A percentile compares a stretch with the other conserved stretches of the same genome.
phyloP scores from a whole-genome alignment of 2,113 vertebrate genomes.

The Pelecanus crispus region DNA sequence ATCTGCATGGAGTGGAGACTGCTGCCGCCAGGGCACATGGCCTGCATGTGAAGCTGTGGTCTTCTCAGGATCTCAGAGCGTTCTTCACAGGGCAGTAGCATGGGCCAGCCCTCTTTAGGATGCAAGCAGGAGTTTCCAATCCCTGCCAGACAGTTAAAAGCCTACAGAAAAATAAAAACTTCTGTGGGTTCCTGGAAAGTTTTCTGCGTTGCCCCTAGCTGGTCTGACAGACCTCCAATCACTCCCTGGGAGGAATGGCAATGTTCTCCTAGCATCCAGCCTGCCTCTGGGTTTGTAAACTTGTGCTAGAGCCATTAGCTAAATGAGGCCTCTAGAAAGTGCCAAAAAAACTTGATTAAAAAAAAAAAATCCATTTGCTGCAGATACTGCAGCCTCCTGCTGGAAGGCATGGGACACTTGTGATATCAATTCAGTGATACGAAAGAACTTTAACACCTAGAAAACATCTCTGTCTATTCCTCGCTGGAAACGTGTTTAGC shows the following conservation, averaged over 20 bases:
- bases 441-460: slow-evolving; percentile 5
- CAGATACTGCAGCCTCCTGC: neutral
- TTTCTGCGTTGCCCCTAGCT: slow-evolving; percentile 31
- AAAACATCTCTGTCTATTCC: slow-evolving; percentile 15
- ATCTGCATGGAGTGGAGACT: neutral
- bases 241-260: neutral
- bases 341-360: neutral
- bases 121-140: slow-evolving; percentile 43
- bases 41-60: slow-evolving; percentile 41
- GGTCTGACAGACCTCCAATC: slow-evolving; percentile 13
- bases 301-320: neutral
- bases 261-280: neutral
- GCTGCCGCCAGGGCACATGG: slow-evolving; percentile 54
- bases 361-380: neutral
- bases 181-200: slow-evolving; percentile 49
- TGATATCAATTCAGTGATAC: neutral
- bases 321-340: neutral
- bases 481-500: slow-evolving; percentile 63
- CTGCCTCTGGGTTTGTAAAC: neutral
- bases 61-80: neutral
- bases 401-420: neutral
- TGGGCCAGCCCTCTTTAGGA: slow-evolving; percentile 37
- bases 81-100: slow-evolving; percentile 23
- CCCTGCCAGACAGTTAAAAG: slow-evolving; percentile 47
- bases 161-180: slow-evolving; percentile 37